Evolutionary conservation across 2,113 vertebrate genomes (phyloP), one percentile per base, ranked within the genome.

Genomic region (Sturnira hondurensis): DNA sequence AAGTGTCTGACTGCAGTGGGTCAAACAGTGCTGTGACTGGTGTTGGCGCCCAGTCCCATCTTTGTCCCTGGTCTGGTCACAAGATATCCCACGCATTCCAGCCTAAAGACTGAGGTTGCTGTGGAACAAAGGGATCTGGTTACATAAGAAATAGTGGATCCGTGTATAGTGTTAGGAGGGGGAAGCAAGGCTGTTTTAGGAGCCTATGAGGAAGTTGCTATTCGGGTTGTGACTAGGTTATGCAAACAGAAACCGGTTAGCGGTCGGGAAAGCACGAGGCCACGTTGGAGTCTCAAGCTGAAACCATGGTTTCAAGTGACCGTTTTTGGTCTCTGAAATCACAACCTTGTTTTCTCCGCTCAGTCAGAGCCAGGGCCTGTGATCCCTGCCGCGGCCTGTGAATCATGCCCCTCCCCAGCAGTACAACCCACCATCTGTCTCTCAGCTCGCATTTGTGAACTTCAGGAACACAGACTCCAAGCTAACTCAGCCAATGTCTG

Each of bases 241-340:
- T 52, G 45, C 67, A 93, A 96, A 95, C 63, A 97, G 91, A 78
- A 71, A 92, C 84, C 10, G 38, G 84, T 95, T 94, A 87, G 73
- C 83, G 76, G 43, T 33, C 31, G 16, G 81, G 86, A 91, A 97
- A 95, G 93, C 63, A 78, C 31, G n/a, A 85, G 74, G 84, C 52
- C 33, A 33, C 43, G 15, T 41, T 63, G 84, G 85, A 97, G 56
- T 38, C 26, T 93, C 36, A 85, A 73, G 61, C 71, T 82, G 85
- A 93, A 97, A 92, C 38, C 26, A n/a, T 31, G 91, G 90, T 93
- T 95, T 97, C 92, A 95, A 56, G 50, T 91, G 63, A 94, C 88
- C 38, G 8, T 93, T 81, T 83, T 94, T 87, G 83, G 86, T 86
- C 74, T 84, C 47, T 54, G 47, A 96, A 96, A 93, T 92, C 77